Conservation (phyloP, 1,140 invertebrate genomes). For the Rhopalosiphum maidis region DNA sequence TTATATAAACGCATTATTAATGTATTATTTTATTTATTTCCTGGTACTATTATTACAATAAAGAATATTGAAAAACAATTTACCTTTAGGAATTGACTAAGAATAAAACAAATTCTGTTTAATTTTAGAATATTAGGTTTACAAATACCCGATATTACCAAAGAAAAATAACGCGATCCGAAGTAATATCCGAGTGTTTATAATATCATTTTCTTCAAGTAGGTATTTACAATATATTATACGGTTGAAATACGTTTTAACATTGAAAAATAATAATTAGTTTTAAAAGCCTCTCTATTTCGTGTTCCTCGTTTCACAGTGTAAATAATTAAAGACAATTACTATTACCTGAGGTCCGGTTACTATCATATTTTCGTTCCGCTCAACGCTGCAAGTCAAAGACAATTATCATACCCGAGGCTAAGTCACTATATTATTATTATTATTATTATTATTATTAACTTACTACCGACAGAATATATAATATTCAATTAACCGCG, state of each 20-base stretch:
- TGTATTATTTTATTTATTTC: not conserved
- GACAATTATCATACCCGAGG: not conserved
- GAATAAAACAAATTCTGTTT: not conserved
- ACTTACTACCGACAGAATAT: not conserved
- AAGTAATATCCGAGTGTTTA: not conserved
- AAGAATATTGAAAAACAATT: no score
- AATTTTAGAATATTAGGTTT: no score
- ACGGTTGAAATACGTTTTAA: not conserved
- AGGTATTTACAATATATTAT: not conserved
- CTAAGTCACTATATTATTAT: not conserved
- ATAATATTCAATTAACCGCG: not conserved
- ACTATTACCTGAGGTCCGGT: not conserved
- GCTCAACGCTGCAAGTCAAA: not conserved
- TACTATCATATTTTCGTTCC: not conserved
- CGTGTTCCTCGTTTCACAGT: not conserved
- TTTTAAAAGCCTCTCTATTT: not conserved
- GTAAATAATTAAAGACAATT: conserved; percentile 5
- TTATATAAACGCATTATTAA: no score
- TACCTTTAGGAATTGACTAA: not conserved
- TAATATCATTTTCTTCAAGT: not conserved
- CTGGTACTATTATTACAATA: not conserved
- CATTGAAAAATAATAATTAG: not conserved
- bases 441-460: not conserved
- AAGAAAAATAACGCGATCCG: not conserved
- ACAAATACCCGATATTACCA: not conserved